Evolutionary conservation across 2,113 vertebrate species (phyloP), one percentile per base, ranked within the genome.

Genomic region (Sterrhoptilus dennistouni): DNA sequence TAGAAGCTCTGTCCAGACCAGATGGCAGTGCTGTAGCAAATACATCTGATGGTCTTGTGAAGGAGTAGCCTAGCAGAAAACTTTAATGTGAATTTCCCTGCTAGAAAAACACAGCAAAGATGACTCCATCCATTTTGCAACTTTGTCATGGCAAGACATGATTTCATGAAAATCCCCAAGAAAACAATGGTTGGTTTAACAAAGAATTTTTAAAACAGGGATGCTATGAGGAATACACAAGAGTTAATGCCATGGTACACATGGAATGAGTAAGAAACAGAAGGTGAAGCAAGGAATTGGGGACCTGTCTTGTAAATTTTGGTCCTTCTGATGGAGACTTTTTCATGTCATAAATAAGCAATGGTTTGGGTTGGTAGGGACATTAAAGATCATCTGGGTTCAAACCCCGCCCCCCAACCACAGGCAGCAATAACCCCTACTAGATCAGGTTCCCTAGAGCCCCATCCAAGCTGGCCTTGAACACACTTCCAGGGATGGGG

Each of bases 391-490:
- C 38, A 40, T 35, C 54, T 40, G 12, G 9, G 40, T 68, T 52
- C n/a, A 61, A 61, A 35, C 2, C 1, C 12, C 15, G 2, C 1
- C 14, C 12, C 10, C 9, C n/a, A 33, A 3, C 17, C 9, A 18
- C 7, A 11, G 28, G 11, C 16, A 47, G 20, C 1, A 2, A 25
- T 22, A 20, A 15, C 7, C 38, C 14, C 13, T 76, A 8, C 29
- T 69, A 35, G n/a, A 69, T 47, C 20, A 40, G 6, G 21, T 40
- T 52, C 10, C 28, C 40, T 74, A 28, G 16, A 47, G 2, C 31
- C n/a, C 14, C 25, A 22, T 47, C 24, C 29, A 47, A 4, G 11
- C 21, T 40, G 40, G 35, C n/a, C 61, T 69, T 61, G 38, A 75
- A 27, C 11, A 25, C 13, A 27, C 11, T 76, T 76, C 13, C 29